phyloP scores from a whole-genome alignment of 2,113 vertebrate genomes.

The Sarotherodon lohbergeri region DNA sequence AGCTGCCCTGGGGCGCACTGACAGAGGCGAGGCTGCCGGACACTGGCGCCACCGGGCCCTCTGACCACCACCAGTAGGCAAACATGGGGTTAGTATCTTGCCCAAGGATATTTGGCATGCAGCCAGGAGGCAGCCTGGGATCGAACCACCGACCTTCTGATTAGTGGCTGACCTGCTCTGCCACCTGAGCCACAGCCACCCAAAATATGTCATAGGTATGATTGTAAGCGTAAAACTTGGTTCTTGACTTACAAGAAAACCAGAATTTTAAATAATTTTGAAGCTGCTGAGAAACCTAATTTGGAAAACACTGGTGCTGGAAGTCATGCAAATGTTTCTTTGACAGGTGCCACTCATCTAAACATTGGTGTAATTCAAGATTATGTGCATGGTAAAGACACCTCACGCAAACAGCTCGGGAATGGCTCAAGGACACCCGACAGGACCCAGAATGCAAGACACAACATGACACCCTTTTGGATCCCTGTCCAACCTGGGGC shows the following conservation, averaged over 20 bases:
- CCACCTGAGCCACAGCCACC: too few species aligned
- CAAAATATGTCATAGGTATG: neutral
- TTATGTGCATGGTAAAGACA: neutral
- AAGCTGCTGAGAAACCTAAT: neutral
- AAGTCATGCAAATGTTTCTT: neutral
- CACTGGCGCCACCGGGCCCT: too few species aligned
- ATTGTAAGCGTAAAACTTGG: neutral
- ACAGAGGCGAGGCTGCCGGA: too few species aligned
- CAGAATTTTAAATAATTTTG: accelerated
- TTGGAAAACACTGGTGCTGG: neutral
- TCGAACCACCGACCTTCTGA: too few species aligned
- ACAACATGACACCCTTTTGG: neutral
- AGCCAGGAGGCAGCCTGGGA: too few species aligned
- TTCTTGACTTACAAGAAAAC: neutral
- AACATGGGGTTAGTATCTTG: too few species aligned
- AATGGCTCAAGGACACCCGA: neutral
- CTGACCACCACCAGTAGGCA: too few species aligned
- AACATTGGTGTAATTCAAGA: neutral
- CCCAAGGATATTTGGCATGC: too few species aligned
- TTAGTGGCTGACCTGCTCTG: too few species aligned
- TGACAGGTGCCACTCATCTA: neutral
- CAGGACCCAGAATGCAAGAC: neutral
- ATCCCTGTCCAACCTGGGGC: neutral
- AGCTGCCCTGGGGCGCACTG: too few species aligned
- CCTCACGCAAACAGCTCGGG: accelerated